Base-by-base conservation (phyloP, 2,888 invertebrate species). In the Philhelius pedissequus region DNA sequence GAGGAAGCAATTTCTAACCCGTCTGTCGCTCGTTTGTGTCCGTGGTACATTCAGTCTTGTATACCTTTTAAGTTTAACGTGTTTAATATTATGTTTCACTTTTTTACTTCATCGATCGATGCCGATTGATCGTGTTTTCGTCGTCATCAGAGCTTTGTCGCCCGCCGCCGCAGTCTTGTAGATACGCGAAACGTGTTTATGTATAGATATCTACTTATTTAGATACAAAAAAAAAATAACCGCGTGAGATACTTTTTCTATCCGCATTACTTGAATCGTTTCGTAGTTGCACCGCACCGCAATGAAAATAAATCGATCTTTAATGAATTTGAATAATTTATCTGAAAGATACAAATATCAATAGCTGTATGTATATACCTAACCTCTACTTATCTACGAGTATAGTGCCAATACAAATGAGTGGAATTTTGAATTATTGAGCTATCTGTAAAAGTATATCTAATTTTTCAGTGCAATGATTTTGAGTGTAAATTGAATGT, bases 1-100 rank as follows among this genome's bases (percentile, higher is more conserved):
- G 90, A 88, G 90, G 89, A 89, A 89, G 89, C 89, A 87, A 76
- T 83, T 76, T 82, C 82, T 43, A 70, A 38, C 64, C 48, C 71
- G 74, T 80, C 32, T 70, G 74, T 77, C 71, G 71, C 54, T 80
- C 70, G 75, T 71, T 80, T 38, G 70, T 80, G n/a, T 58, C 58
- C 71, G 80, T 71, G 58, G 64, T 25, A 35, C 2, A 43, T 75
- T 66, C 43, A 25, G 38, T 62, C 27, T 40, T 43, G 15, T 22
- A n/a, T 62, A 27, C 18, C 13, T 27, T 13, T n/a, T 68, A 68
- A 70, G 48, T 58, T 74, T 40, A 79, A 69, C 78, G 84, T 80
- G 68, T 73, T 54, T 40, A 56, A 58, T 6, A 56, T 68, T 18
- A 73, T 58, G 3, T 62, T 15, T 60, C n/a, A 11, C 20, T 30